Conservation (phyloP, 2,888 invertebrate genomes). For the Plemyria rubiginata region DNA sequence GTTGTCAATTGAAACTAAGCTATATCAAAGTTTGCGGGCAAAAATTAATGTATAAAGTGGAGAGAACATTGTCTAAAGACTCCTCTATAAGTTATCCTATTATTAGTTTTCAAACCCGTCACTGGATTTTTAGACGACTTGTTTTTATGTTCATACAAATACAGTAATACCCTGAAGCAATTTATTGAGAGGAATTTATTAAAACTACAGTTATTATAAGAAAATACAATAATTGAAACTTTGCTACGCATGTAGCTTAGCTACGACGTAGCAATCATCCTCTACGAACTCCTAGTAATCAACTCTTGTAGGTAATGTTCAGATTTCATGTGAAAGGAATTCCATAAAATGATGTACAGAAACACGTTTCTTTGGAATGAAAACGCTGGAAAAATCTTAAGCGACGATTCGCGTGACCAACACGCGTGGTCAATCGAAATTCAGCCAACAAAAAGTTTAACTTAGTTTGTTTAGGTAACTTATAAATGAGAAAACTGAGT, state of each 20-base stretch:
- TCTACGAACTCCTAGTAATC: slow-evolving; percentile 70
- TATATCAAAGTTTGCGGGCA: neutral
- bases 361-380: slow-evolving; percentile 57
- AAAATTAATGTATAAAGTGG: neutral
- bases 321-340: slow-evolving; percentile 81
- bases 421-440: slow-evolving; percentile 70
- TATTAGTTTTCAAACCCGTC: too few species aligned
- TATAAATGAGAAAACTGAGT: slow-evolving; percentile 3
- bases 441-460: slow-evolving; percentile 47
- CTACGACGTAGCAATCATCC: slow-evolving; percentile 50
- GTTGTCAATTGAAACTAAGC: neutral
- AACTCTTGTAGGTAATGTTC: slow-evolving; percentile 69
- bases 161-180: too few species aligned
- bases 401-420: slow-evolving; percentile 74
- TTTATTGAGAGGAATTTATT: too few species aligned
- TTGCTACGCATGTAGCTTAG: slow-evolving; percentile 55
- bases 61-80: neutral
- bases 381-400: slow-evolving; percentile 74
- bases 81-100: neutral
- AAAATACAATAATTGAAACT: neutral
- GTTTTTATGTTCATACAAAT: too few species aligned
- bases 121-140: too few species aligned
- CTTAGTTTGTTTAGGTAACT: slow-evolving; percentile 17
- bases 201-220: neutral
- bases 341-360: slow-evolving; percentile 63